A percentile compares a stretch with the other conserved stretches of the same genome.
Conservation (phyloP, 2,113 vertebrate species). For the Nibea coibor region DNA sequence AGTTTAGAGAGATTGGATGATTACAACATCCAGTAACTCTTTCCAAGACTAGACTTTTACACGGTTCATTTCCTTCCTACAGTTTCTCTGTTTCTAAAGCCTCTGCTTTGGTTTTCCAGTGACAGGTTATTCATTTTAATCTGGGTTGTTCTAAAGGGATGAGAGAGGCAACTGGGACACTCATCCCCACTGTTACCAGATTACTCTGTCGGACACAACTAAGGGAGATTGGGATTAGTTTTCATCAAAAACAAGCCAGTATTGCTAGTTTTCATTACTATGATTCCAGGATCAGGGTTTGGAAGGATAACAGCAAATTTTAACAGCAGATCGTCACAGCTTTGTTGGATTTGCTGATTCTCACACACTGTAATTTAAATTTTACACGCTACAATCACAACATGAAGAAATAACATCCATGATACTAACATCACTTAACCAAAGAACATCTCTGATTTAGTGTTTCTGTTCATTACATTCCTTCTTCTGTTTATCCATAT, state of each 20-base stretch:
- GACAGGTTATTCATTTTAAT: constrained; percentile 44
- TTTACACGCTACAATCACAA: neutral
- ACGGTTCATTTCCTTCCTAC: neutral
- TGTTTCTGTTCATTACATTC: neutral
- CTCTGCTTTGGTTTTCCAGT: constrained; percentile 9
- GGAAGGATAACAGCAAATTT: neutral
- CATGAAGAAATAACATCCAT: neutral
- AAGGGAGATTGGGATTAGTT: constrained; percentile 57
- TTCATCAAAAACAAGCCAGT: constrained; percentile 44
- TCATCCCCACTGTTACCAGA: constrained; percentile 50
- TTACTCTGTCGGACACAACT: constrained; percentile 47
- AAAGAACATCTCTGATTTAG: neutral
- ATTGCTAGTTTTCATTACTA: constrained; percentile 20
- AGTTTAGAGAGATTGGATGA: neutral
- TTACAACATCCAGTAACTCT: neutral
- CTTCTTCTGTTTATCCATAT: neutral
- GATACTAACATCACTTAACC: neutral
- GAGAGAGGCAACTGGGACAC: constrained; percentile 38
- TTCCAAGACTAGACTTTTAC: neutral
- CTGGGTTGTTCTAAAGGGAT: constrained; percentile 21
- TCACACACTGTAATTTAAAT: neutral
- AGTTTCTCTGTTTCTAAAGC: neutral
- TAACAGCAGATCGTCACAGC: constrained; percentile 1
- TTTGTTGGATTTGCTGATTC: neutral
- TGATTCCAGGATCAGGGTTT: constrained; percentile 24